These are phyloP conservation scores for Bubalus kerabau DNA, from an alignment of 2,113 vertebrate species.

Conservation along the genomic window DNA sequence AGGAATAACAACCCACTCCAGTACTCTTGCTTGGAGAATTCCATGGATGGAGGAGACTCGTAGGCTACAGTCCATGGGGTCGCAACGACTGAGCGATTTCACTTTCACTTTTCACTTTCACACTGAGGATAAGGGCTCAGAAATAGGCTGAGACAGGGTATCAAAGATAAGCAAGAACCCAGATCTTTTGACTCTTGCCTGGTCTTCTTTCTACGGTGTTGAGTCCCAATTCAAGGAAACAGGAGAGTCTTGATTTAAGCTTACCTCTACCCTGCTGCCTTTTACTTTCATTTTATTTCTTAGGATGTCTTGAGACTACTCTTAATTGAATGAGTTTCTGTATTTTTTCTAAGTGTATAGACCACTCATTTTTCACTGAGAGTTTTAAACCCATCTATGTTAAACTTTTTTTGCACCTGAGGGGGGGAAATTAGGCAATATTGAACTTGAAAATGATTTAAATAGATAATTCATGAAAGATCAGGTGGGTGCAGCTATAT, in stretches of 20 bases:
- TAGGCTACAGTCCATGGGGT: neutral
- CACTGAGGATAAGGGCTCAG: neutral
- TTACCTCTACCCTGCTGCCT: neutral
- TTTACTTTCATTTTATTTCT: neutral
- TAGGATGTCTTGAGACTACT: neutral
- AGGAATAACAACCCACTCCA: neutral
- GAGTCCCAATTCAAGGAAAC: neutral
- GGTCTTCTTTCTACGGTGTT: neutral
- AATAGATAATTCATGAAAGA: neutral
- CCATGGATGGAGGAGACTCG: neutral
- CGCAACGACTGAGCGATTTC: neutral
- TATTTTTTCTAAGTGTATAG: neutral
- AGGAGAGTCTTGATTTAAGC: neutral
- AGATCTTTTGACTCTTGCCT: neutral
- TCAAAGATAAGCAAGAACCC: neutral
- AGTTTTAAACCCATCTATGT: neutral
- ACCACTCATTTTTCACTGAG: neutral
- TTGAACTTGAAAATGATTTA: slow-evolving; percentile 27
- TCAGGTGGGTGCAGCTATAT: neutral
- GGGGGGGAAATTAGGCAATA: neutral
- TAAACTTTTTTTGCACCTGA: neutral
- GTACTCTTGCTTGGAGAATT: neutral
- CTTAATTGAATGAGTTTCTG: neutral
- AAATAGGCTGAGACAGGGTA: neutral
- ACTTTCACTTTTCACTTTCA: neutral